Percentiles rank a stretch among this genome's conserved stretches.
These are phyloP conservation scores for Heliconius nattereri DNA, from an alignment of 1,140 invertebrate genomes.

Conservation along the genomic window DNA sequence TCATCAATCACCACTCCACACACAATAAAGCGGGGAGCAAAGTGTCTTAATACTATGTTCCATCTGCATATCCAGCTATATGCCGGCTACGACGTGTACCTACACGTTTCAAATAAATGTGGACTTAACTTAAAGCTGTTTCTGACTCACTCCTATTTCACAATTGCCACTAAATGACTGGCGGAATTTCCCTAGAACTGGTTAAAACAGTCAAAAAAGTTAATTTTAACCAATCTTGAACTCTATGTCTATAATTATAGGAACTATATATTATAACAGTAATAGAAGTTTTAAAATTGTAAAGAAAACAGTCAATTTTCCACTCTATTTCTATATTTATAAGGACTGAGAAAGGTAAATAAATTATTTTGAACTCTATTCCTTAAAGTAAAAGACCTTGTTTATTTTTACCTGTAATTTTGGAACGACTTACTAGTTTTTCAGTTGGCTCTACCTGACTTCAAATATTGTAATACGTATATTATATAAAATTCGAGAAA, in stretches of 20 bases:
- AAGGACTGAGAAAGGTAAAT: constrained; percentile 16
- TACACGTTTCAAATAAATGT: not conserved
- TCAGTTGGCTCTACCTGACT: not conserved
- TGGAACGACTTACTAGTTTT: not conserved
- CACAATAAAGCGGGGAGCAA: too few relatives aligned
- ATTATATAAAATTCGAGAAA: too few relatives aligned
- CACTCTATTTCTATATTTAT: constrained; percentile 23
- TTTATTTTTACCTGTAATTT: not conserved
- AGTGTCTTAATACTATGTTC: too few relatives aligned
- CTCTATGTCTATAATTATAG: not conserved
- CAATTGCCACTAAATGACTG: constrained; percentile 27
- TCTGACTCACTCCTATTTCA: constrained; percentile 6
- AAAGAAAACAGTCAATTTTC: constrained; percentile 17
- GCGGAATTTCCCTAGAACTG: constrained; percentile 27
- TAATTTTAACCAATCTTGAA: constrained; percentile 15
- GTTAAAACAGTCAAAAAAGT: not conserved
- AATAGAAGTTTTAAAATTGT: not conserved
- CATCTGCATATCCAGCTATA: too few relatives aligned
- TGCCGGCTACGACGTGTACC: too few relatives aligned
- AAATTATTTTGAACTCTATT: constrained; percentile 4
- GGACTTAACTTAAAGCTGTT: not conserved
- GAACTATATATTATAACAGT: not conserved
- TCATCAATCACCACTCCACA: too few relatives aligned
- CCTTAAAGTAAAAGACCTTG: not conserved
- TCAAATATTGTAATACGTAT: not conserved